Conservation (phyloP, 1,140 invertebrate species). For the Leptonema lineaticorne region DNA sequence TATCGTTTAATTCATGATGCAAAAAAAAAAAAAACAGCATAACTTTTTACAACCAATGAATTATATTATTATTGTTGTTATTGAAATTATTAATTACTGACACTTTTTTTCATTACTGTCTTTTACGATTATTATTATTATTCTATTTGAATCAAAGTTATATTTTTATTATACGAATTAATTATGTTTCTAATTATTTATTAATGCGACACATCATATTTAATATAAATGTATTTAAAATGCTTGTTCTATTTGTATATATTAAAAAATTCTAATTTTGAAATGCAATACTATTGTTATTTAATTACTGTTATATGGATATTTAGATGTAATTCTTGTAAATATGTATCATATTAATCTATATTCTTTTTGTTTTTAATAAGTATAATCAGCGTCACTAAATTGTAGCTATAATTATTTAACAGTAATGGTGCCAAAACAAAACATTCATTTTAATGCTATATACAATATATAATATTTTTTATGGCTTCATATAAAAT, state of each 20-base stretch:
- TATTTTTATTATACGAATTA: too few relatives aligned
- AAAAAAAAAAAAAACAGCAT: too few relatives aligned
- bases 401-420: constrained; percentile 6
- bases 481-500: not conserved
- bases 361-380: not conserved
- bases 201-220: not conserved
- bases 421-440: too few relatives aligned
- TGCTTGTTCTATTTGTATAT: not conserved
- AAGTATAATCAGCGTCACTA: not conserved
- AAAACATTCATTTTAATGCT: not conserved
- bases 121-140: too few relatives aligned
- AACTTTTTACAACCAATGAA: too few relatives aligned
- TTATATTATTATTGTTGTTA: too few relatives aligned
- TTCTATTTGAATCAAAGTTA: too few relatives aligned
- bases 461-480: constrained; percentile 1
- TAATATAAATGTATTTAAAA: not conserved
- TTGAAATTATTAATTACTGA: too few relatives aligned
- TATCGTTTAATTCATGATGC: too few relatives aligned
- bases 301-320: not conserved
- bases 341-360: constrained; percentile 4
- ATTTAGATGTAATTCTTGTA: not conserved
- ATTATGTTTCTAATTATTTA: too few relatives aligned
- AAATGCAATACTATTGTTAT: constrained; percentile 10
- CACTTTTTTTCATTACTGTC: too few relatives aligned
- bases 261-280: not conserved